Evolutionary conservation across 2,888 invertebrate genomes (phyloP).

Genomic region (Epistrophe eligans): DNA sequence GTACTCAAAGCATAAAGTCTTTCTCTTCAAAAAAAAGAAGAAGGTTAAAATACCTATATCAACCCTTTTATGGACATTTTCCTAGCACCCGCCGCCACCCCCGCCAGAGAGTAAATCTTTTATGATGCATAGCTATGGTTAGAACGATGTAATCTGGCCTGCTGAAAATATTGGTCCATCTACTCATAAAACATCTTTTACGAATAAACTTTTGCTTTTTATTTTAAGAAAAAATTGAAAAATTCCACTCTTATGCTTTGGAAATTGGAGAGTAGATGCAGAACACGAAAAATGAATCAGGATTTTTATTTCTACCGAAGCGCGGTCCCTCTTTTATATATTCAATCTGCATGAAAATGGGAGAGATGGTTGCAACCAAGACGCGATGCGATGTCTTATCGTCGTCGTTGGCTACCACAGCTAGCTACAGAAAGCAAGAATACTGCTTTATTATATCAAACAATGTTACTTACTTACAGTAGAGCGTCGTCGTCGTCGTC

Average conservation of each 20-base stretch:
- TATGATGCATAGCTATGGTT: slow-evolving; percentile 51
- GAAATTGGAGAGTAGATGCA: background rate
- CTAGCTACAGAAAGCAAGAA: background rate
- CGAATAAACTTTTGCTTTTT: slow-evolving; percentile 22
- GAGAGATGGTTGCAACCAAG: background rate
- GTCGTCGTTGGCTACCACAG: slow-evolving; percentile 4
- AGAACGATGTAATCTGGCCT: slow-evolving; percentile 58
- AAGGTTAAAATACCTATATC: slow-evolving; percentile 13
- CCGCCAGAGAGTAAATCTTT: slow-evolving; percentile 40
- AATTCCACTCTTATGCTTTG: background rate
- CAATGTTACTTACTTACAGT: slow-evolving; percentile 53
- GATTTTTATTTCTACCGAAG: slow-evolving; percentile 14
- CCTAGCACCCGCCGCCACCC: background rate
- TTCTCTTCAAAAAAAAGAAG: background rate
- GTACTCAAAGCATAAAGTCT: slow-evolving; percentile 30
- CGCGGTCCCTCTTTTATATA: background rate
- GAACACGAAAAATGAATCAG: slow-evolving; percentile 55
- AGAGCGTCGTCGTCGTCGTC: background rate
- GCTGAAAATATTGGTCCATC: slow-evolving; percentile 59
- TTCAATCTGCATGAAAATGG: background rate
- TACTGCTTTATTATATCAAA: slow-evolving; percentile 50
- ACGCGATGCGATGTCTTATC: background rate
- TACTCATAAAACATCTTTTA: slow-evolving; percentile 65
- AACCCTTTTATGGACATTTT: slow-evolving; percentile 19
- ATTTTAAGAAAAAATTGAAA: slow-evolving; percentile 16